Base-by-base conservation (phyloP, 2,113 vertebrate species). In the Caretta caretta region DNA sequence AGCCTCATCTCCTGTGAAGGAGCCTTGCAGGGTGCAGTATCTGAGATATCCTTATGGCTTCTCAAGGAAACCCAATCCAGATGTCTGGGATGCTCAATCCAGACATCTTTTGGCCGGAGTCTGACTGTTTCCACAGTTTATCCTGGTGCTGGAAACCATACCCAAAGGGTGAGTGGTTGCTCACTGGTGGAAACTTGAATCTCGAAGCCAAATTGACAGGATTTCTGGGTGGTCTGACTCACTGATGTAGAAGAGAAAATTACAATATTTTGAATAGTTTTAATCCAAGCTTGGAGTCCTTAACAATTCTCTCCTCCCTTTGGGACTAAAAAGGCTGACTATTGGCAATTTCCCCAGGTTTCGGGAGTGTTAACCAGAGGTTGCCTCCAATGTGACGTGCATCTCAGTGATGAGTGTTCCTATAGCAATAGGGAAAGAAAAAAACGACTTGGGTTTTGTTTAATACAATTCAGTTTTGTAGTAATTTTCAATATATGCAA, bases 41-140 rank as follows among this genome's bases (percentile, higher is more conserved):
- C 97, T 97, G 94, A 86, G 84, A 96, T 94, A 97, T 96, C 90
- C 90, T 95, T 93, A 92, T 97, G 97, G 94, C 95, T 94, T 90
- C 86, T 90, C 90, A 90, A 92, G 86, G 93, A 94, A 96, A 83
- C 92, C 87, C 93, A 90, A 83, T 29, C 42, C 42, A 42, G 42
- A 42, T 42, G 42, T 42, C 42, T 42, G 42, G 42, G 92, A 76
- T 93, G 94, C 90, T 95, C 94, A 88, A 91, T 97, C 89, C 83
- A 79, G 93, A 95, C 96, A 92, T 87, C 94, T 97, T 96, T 75
- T 96, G 93, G 95, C 93, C 92, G 93, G 8, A 75, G 95, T 92
- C 96, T 97, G 95, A 95, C 95, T 90, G 83, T 79, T 94, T 86
- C 86, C 50, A 1, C 38, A 96, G 93, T 96, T 97, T 97, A 92